A percentile compares a stretch with the other conserved stretches of the same genome.
These are phyloP conservation scores for Austrolebias charrua DNA, from an alignment of 2,797 vertebrate species.

Conservation along the genomic window DNA sequence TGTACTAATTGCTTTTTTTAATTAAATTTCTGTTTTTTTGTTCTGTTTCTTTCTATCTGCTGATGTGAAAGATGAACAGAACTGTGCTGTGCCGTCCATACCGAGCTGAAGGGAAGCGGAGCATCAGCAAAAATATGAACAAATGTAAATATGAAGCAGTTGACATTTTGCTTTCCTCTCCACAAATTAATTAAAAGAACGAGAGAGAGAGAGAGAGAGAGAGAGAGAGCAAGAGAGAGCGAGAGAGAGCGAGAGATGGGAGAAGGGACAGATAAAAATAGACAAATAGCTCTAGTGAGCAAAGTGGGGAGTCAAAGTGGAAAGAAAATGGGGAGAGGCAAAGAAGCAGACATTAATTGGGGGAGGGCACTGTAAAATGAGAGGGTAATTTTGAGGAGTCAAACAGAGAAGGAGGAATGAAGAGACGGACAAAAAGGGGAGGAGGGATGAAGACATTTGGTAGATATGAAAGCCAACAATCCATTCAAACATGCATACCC, in stretches of 20 bases:
- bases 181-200: conserved; percentile 41
- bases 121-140: conserved; percentile 19
- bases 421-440: conserved; percentile 34
- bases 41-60: conserved; percentile 1
- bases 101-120: conserved; percentile 14
- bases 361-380: conserved; percentile 32
- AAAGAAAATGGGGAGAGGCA: conserved; percentile 1
- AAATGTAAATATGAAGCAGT: conserved; percentile 43
- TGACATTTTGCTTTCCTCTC: conserved; percentile 52
- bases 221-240: conserved; percentile 5
- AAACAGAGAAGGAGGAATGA: conserved; percentile 35
- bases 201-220: conserved; percentile 13
- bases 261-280: conserved; percentile 9
- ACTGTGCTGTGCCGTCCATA: conserved; percentile 1
- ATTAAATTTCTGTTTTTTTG: background rate
- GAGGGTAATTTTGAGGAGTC: conserved; percentile 33
- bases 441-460: conserved; percentile 62
- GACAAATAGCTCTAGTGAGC: conserved; percentile 10
- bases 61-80: conserved; percentile 12
- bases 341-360: conserved; percentile 28
- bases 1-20: background rate
- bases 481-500: conserved; percentile 22
- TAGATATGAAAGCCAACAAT: conserved; percentile 70
- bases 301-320: background rate
- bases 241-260: conserved; percentile 7